Base-by-base conservation (phyloP, 2,113 vertebrate species). In the Empidonax alnorum region DNA sequence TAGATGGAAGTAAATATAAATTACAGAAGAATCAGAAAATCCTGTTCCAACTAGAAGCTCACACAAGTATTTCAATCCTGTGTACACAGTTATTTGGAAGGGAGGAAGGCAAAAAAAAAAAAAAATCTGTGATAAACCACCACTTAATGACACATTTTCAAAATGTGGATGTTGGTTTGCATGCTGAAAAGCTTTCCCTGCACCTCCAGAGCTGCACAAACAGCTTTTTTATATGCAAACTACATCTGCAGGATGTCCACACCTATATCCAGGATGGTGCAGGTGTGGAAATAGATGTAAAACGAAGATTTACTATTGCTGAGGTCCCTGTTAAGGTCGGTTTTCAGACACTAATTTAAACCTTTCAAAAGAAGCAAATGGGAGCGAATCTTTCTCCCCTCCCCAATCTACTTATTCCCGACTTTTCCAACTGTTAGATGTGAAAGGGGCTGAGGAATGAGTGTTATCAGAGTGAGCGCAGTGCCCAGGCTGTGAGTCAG, bases 81-180 rank as follows among this genome's bases (percentile, higher is more conserved):
- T 3, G 46, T 12, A 0, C 88, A 87, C 61, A 52, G 56, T 72
- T 68, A 47, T 87, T 72, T 69, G 76, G 86, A 61, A 92, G 30
- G 85, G 93, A 94, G 68, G 84, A 52, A 95, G 89, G 61, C 31
- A 69, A 66, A 28, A 80, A 87, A 35, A 35, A 35, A 35, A 35
- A 35, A 35, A 92, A 83, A 73, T 52, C 63, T 79, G 65, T 59
- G 84, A 90, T 87, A 94, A 94, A 71, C 61, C 91, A 68, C 35
- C 76, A 78, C 86, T 92, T 96, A 96, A 95, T 92, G 76, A 89
- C 89, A 93, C 49, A 71, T 94, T 86, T 97, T 84, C 83, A 87
- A 89, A 90, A 90, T 69, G 63, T 74, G 66, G 63, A 42, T 52
- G 90, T 44, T 84, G 65, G 68, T 74, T 95, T 94, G 94, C 69